Conservation (phyloP, 2,797 vertebrate genomes). For the Epinephelus coioides region DNA sequence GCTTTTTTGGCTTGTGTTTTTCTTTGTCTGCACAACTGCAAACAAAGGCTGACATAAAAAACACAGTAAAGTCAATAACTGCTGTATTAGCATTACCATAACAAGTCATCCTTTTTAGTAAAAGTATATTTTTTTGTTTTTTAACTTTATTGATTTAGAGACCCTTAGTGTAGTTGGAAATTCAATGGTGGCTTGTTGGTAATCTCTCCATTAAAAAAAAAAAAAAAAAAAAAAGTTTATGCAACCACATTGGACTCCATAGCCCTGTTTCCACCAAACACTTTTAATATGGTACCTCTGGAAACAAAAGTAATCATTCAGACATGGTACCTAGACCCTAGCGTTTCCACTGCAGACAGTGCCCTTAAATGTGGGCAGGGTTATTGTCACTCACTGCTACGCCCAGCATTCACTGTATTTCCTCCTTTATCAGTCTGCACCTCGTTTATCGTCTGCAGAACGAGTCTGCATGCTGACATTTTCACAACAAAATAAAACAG, state of each 20-base stretch:
- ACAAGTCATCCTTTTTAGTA: conserved; percentile 13
- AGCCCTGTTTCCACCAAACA: no score
- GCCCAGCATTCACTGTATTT: no score
- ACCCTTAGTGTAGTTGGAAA: background rate
- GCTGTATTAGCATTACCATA: background rate
- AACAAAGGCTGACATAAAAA: conserved; percentile 30
- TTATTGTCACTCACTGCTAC: no score
- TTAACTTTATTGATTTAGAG: background rate
- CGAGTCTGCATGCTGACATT: no score
- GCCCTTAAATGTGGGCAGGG: no score
- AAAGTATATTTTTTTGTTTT: background rate
- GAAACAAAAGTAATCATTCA: no score
- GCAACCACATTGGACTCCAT: conserved; percentile 2
- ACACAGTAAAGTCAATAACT: background rate
- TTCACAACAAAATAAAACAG: no score
- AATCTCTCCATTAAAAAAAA: background rate
- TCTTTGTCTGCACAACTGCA: conserved; percentile 34
- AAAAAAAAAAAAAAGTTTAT: background rate
- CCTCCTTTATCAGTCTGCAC: no score
- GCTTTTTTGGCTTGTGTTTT: conserved; percentile 7
- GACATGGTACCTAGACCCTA: no score
- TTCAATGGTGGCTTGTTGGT: background rate
- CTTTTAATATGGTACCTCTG: no score
- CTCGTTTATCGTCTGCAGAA: no score
- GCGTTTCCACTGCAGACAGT: no score